Conservation (phyloP, 2,888 invertebrate species). For the Proisotoma minuta region DNA sequence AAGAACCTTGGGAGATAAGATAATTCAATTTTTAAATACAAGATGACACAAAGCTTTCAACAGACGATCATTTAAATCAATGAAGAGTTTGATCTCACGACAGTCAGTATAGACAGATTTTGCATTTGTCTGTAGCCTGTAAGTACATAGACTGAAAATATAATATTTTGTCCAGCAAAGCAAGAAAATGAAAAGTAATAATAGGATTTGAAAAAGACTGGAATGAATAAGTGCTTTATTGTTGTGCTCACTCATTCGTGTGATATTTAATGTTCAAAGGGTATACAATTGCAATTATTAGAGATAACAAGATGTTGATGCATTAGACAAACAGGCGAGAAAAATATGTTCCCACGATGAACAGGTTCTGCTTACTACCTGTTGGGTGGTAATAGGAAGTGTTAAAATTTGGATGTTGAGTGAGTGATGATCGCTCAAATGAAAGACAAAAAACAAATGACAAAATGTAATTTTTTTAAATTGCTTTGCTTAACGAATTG, state of each 20-base stretch:
- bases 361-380: conserved; percentile 9
- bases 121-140: too few species aligned
- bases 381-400: not conserved
- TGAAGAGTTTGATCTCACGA: too few species aligned
- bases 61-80: too few species aligned
- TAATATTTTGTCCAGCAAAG: too few species aligned
- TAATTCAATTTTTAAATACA: too few species aligned
- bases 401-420: not conserved
- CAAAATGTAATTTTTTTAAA: conserved; percentile 2
- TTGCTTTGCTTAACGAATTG: conserved; percentile 10
- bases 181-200: too few species aligned
- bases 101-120: too few species aligned
- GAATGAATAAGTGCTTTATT: too few species aligned
- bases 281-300: conserved; percentile 12
- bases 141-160: too few species aligned
- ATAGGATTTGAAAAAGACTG: too few species aligned
- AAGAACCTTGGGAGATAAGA: too few species aligned
- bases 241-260: not conserved
- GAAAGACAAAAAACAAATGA: not conserved
- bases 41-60: too few species aligned
- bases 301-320: conserved; percentile 29
- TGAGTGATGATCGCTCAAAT: not conserved
- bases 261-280: not conserved
- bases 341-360: conserved; percentile 18
- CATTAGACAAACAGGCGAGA: conserved; percentile 27